Base-by-base conservation (phyloP, 2,888 invertebrate species). In the Watsonalla cultraria region DNA sequence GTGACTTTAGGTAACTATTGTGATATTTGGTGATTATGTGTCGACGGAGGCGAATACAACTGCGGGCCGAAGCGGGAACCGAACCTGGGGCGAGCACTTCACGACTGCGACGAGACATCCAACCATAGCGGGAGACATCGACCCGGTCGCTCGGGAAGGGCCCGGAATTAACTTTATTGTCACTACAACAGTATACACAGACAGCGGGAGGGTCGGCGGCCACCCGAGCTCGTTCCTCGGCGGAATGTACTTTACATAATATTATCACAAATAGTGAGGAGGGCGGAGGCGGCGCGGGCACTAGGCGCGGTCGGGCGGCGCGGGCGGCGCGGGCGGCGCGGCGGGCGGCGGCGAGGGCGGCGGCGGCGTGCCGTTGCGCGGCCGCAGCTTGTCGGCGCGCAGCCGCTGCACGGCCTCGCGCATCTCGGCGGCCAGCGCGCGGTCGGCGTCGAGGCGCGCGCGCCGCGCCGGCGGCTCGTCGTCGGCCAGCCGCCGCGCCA, bases 401-500 rank as follows among this genome's bases (percentile, higher is more conserved):
- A 90, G 80, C 55, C 86, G 83, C 78, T 90, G 88, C 66, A 89
- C 90, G 51, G 89, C 85, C 57, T 90, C 90, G 59, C 91, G 84
- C 85, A 91, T 88, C 68, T 89, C 90, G 7, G 88, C 90, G 39
- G 90, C 90, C 58, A 91, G 76, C 70, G 79, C 81, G 56, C 82
- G 79, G 70, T 84, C 88, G 11, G 82, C 93, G 6, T 94, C 94
- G 42, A 93, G 94, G 61, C 94, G 95, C 61, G 95, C 92, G 67
- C 95, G 94, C 68, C 95, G 93, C 64, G 95, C 94, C 94, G 72
- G 93, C 84, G 94, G 92, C 72, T 93, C 91, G 62, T 94, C 92
- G 82, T 94, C 92, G 78, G 7, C 58, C 60, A 49, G 61, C 65
- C 37, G 73, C 64, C 55, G 63, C 58, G 33, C 79, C 76, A 8